Evolutionary conservation across 2,113 vertebrate genomes (phyloP).

Genomic region (Baryphthengus martii): DNA sequence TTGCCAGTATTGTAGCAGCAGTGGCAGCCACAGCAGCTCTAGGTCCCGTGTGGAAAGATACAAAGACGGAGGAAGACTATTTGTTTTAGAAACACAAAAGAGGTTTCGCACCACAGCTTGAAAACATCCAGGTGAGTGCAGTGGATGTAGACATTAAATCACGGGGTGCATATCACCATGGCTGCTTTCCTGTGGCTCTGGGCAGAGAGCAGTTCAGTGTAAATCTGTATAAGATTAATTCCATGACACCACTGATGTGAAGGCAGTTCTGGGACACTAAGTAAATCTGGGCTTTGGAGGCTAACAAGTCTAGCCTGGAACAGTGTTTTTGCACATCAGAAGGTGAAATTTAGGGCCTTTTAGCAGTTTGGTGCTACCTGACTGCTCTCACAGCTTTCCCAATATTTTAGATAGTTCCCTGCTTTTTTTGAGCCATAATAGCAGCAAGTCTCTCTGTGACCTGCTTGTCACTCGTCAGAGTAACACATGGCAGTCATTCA

Average conservation of each 20-base stretch:
- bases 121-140: not conserved
- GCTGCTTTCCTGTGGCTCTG: not conserved
- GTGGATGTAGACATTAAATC: not conserved
- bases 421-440: not conserved
- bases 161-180: not conserved
- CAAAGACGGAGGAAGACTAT: rapidly evolving
- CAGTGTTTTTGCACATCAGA: not conserved
- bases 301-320: not conserved
- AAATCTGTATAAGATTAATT: not conserved
- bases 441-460: not conserved
- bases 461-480: not conserved
- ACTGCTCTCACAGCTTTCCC: not conserved
- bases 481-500: not conserved
- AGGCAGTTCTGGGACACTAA: not conserved
- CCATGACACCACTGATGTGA: not conserved
- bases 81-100: not conserved
- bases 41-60: not conserved
- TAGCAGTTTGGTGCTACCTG: not conserved
- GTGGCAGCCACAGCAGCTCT: not conserved
- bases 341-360: not conserved
- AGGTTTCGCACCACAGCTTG: not conserved
- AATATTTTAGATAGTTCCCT: not conserved
- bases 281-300: not conserved
- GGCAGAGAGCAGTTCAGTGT: not conserved
- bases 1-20: not conserved